Conservation (phyloP, 2,113 vertebrate species). For the Percopsis transmontana region DNA sequence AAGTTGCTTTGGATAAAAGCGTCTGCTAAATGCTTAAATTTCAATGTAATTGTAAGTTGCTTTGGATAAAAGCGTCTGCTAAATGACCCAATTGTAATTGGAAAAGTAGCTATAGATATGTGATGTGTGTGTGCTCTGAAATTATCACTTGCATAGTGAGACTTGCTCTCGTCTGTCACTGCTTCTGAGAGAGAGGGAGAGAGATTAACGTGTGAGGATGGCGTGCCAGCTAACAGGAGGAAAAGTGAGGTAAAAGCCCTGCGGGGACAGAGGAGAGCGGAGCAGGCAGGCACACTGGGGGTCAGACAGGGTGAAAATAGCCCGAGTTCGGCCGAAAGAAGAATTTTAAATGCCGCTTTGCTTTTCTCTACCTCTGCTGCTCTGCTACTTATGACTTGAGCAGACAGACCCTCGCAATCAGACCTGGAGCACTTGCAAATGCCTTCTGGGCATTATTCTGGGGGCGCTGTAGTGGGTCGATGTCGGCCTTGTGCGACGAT, state of each 20-base stretch:
- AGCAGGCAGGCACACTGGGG: slow-evolving; percentile 30
- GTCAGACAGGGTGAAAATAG: slow-evolving; percentile 47
- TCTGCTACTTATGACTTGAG: slow-evolving; percentile 23
- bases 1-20: too few relatives aligned
- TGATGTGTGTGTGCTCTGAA: background rate
- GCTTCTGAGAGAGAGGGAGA: slow-evolving; percentile 46
- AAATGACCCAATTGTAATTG: too few relatives aligned
- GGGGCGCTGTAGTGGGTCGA: slow-evolving; percentile 35
- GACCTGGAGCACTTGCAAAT: slow-evolving; percentile 47
- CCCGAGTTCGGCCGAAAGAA: slow-evolving; percentile 40
- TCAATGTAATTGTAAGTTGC: too few relatives aligned
- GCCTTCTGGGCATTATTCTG: slow-evolving; percentile 44
- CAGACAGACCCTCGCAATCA: slow-evolving; percentile 52
- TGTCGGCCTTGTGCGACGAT: slow-evolving; percentile 32
- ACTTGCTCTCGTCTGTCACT: slow-evolving; percentile 48
- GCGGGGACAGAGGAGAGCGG: slow-evolving; percentile 33
- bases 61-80: too few relatives aligned
- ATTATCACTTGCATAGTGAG: slow-evolving; percentile 49
- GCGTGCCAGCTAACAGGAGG: slow-evolving; percentile 34
- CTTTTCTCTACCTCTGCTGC: slow-evolving; percentile 40
- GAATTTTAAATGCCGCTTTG: slow-evolving; percentile 58
- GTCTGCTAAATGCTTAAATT: too few relatives aligned
- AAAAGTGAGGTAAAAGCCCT: slow-evolving; percentile 59
- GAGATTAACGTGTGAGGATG: slow-evolving; percentile 55
- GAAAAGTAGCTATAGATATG: slow-evolving; percentile 9